Conservation (phyloP, 2,113 vertebrate genomes). For the Tetraodon nigroviridis region DNA sequence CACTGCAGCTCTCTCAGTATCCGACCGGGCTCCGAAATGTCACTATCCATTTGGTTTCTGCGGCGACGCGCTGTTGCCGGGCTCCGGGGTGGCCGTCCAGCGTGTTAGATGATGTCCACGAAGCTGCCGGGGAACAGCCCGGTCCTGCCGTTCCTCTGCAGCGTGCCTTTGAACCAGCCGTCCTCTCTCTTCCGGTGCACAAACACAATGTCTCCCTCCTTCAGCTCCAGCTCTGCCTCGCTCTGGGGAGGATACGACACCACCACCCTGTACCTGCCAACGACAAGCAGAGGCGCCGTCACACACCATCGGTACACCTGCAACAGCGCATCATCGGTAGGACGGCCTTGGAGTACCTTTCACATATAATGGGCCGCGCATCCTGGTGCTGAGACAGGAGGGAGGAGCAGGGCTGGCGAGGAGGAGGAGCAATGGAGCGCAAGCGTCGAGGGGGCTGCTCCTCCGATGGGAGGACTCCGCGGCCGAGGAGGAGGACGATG, state of each 20-base stretch:
- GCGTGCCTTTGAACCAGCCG: constrained; percentile 98
- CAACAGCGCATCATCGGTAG: not conserved
- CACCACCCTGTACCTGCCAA: constrained; percentile 89
- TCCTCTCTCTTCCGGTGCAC: constrained; percentile 96
- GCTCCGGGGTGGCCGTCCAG: constrained; percentile 3
- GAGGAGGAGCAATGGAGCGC: constrained; percentile 82
- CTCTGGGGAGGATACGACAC: constrained; percentile 98
- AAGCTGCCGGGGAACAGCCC: constrained; percentile 98
- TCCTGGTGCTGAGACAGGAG: constrained; percentile 81
- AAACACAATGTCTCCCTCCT: constrained; percentile 98
- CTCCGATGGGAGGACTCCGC: constrained; percentile 77
- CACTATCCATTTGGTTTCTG: not conserved
- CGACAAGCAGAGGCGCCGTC: constrained; percentile 22
- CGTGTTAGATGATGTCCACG: constrained; percentile 87
- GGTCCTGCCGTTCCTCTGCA: constrained; percentile 94
- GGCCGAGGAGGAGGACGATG: constrained; percentile 45
- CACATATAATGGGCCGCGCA: constrained; percentile 86
- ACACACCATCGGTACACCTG: constrained; percentile 6
- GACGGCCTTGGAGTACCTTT: constrained; percentile 78
- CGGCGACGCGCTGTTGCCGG: not conserved
- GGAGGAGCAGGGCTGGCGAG: constrained; percentile 92
- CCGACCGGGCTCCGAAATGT: too few relatives aligned
- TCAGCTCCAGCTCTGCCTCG: constrained; percentile 97
- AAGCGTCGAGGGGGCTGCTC: constrained; percentile 72
- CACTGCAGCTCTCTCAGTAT: constrained; percentile 12